Evolutionary conservation across 2,888 invertebrate species (phyloP).

Genomic region (Eumerus sabulonum): DNA sequence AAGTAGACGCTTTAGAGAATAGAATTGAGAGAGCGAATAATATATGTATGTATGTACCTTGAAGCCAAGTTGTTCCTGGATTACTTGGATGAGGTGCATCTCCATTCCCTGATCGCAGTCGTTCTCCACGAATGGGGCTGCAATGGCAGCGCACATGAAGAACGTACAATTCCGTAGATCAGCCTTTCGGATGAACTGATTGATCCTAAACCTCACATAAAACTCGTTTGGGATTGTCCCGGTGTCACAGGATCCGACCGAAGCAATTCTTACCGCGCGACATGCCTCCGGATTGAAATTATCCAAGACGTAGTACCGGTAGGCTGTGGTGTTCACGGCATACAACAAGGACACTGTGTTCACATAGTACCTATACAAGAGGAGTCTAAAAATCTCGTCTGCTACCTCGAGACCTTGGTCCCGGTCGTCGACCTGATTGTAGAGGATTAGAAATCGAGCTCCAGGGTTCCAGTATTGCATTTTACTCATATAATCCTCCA

Average conservation of each 20-base stretch:
- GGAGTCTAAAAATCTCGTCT: slow-evolving; percentile 71
- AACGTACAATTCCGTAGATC: slow-evolving; percentile 80
- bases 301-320: slow-evolving; percentile 75
- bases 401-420: slow-evolving; percentile 69
- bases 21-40: neutral
- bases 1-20: slow-evolving; percentile 69
- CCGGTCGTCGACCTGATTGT: slow-evolving; percentile 72
- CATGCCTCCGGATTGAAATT: slow-evolving; percentile 75
- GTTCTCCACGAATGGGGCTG: slow-evolving; percentile 80
- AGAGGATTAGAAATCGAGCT: slow-evolving; percentile 76
- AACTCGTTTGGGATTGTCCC: slow-evolving; percentile 63
- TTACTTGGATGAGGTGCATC: slow-evolving; percentile 78
- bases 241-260: slow-evolving; percentile 74
- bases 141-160: slow-evolving; percentile 79
- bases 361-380: slow-evolving; percentile 74
- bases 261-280: slow-evolving; percentile 66
- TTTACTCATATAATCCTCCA: slow-evolving; percentile 71
- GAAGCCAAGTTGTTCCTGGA: slow-evolving; percentile 76
- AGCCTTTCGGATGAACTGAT: slow-evolving; percentile 69
- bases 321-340: slow-evolving; percentile 72
- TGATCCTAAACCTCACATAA: slow-evolving; percentile 68
- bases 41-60: slow-evolving; percentile 73
- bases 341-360: slow-evolving; percentile 75
- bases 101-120: slow-evolving; percentile 78
- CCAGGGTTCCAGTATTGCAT: slow-evolving; percentile 77